Percentiles rank a stretch among this genome's conserved stretches.
phyloP scores from a whole-genome alignment of 1,140 invertebrate genomes.

The Cryptotermes secundus region DNA sequence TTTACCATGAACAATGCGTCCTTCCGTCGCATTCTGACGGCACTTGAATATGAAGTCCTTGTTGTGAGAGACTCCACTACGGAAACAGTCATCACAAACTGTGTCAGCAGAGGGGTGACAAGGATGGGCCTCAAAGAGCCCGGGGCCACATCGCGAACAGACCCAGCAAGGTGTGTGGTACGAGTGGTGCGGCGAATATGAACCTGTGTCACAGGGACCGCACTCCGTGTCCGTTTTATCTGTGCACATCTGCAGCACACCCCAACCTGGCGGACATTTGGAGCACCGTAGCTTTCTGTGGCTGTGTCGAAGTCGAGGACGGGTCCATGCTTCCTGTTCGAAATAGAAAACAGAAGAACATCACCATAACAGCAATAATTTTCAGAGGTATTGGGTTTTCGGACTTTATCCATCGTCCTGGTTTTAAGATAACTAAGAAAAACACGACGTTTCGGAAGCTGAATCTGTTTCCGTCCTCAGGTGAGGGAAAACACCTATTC shows the following conservation, averaged over 20 bases:
- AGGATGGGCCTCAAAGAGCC: constrained; percentile 52
- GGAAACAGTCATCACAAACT: constrained; percentile 53
- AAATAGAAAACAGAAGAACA: constrained; percentile 31
- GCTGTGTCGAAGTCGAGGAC: constrained; percentile 48
- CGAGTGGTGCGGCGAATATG: constrained; percentile 51
- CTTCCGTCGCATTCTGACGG: background rate
- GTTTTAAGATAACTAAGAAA: too few relatives aligned
- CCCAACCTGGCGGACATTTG: constrained; percentile 52
- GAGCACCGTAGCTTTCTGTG: constrained; percentile 46
- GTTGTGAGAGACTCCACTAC: constrained; percentile 37
- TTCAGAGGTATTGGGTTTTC: too few relatives aligned
- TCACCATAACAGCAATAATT: background rate
- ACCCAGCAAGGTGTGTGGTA: constrained; percentile 51
- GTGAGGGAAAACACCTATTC: too few relatives aligned
- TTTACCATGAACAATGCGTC: background rate
- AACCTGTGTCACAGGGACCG: constrained; percentile 46
- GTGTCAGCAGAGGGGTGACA: constrained; percentile 50
- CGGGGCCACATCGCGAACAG: constrained; percentile 53
- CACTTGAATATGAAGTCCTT: constrained; percentile 28
- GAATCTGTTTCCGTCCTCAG: too few relatives aligned
- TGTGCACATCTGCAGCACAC: constrained; percentile 48
- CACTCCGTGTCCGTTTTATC: constrained; percentile 48
- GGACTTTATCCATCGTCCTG: too few relatives aligned
- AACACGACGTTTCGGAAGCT: too few relatives aligned
- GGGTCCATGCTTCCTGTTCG: constrained; percentile 44